Conservation (phyloP, 2,113 vertebrate species). For the Amazona guildingii region DNA sequence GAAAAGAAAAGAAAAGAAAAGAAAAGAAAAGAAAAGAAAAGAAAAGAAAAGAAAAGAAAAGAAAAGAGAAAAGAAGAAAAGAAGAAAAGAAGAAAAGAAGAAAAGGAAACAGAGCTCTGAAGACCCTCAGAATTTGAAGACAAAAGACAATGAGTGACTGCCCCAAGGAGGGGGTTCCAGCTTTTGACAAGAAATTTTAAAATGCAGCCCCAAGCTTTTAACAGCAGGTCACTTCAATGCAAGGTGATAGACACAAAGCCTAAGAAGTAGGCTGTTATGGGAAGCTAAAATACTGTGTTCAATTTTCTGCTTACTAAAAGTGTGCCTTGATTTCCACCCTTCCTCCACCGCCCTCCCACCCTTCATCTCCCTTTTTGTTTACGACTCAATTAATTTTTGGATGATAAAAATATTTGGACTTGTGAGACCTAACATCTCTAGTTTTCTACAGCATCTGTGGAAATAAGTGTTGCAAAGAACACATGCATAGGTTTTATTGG, state of each 20-base stretch:
- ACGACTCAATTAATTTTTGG: not conserved
- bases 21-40: not conserved
- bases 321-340: not conserved
- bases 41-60: not conserved
- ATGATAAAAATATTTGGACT: not conserved
- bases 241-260: not conserved
- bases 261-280: not conserved
- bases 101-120: not conserved
- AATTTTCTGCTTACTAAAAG: not conserved
- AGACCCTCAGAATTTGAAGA: not conserved
- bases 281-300: not conserved
- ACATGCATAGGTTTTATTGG: not conserved
- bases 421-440: not conserved
- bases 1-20: too few relatives aligned
- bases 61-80: not conserved
- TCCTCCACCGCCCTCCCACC: too few relatives aligned
- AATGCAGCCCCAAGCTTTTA: not conserved
- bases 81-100: not conserved
- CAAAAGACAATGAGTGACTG: fast-evolving
- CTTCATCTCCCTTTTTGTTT: not conserved
- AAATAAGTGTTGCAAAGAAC: not conserved
- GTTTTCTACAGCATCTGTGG: not conserved
- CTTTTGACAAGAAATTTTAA: not conserved
- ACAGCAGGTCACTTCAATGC: not conserved
- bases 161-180: not conserved